A percentile compares a stretch with the other conserved stretches of the same genome.
phyloP scores from a whole-genome alignment of 2,113 vertebrate species.

The Eretmochelys imbricata region DNA sequence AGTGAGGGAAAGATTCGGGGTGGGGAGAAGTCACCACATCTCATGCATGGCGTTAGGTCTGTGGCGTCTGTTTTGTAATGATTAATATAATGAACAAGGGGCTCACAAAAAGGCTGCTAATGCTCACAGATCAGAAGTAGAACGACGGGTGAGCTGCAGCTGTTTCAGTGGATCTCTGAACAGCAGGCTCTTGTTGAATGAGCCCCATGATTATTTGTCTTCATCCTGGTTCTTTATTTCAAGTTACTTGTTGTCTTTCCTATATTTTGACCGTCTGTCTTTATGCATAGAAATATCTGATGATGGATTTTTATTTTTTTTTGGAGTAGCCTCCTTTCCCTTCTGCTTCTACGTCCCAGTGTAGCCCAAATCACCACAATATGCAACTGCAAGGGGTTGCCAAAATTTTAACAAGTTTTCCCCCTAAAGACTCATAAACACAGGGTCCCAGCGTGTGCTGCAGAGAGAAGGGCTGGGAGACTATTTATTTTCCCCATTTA shows the following conservation, averaged over 20 bases:
- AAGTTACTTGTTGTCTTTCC: conserved; percentile 50
- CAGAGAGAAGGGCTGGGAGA: conserved; percentile 59
- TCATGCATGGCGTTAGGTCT: conserved; percentile 23
- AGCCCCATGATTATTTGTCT: conserved; percentile 70
- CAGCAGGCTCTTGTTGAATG: conserved; percentile 61
- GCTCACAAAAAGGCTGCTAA: conserved; percentile 62
- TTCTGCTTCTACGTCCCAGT: conserved; percentile 36
- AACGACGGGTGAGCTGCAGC: conserved; percentile 65
- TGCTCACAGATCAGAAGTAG: conserved; percentile 59
- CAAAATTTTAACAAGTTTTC: conserved; percentile 56
- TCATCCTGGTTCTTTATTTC: conserved; percentile 64
- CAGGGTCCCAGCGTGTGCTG: conserved; percentile 36
- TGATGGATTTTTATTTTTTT: conserved; percentile 61
- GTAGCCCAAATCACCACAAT: neutral
- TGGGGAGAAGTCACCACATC: neutral
- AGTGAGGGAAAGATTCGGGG: neutral
- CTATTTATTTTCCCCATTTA: conserved; percentile 66
- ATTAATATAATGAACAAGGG: conserved; percentile 66
- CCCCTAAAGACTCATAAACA: conserved; percentile 64
- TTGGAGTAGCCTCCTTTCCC: conserved; percentile 58
- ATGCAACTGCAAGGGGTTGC: neutral
- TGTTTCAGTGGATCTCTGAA: conserved; percentile 67
- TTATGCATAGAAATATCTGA: conserved; percentile 15
- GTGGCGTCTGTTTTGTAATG: conserved; percentile 38
- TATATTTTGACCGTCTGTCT: conserved; percentile 57